These are phyloP conservation scores for Drosophila sulfurigaster DNA, from an alignment of 1,140 invertebrate genomes.

Conservation along the genomic window DNA sequence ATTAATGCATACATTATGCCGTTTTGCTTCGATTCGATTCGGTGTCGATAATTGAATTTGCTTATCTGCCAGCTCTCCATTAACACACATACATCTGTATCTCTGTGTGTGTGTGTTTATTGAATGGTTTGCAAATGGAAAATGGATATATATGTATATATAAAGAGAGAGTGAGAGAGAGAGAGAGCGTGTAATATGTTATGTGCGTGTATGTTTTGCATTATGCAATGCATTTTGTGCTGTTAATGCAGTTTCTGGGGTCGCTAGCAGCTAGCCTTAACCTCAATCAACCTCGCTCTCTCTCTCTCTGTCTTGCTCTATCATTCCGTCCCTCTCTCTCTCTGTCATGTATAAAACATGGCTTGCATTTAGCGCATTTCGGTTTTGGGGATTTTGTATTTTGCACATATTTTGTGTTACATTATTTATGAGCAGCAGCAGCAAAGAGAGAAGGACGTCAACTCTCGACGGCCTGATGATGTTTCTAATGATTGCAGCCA, in stretches of 20 bases:
- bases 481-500: slow-evolving; percentile 51
- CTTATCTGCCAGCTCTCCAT: slow-evolving; percentile 40
- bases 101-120: slow-evolving; percentile 15
- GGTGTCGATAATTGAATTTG: slow-evolving; percentile 49
- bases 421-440: slow-evolving; percentile 49
- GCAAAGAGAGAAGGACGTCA: slow-evolving; percentile 31
- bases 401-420: slow-evolving; percentile 36
- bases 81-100: slow-evolving; percentile 3
- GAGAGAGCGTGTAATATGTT: slow-evolving; percentile 4
- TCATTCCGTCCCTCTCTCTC: not conserved
- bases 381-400: slow-evolving; percentile 51
- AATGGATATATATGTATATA: not conserved
- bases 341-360: slow-evolving; percentile 51
- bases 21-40: slow-evolving; percentile 8
- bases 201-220: slow-evolving; percentile 29
- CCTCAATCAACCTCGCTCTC: slow-evolving; percentile 7
- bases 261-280: slow-evolving; percentile 9
- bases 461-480: slow-evolving; percentile 46
- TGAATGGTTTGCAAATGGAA: slow-evolving; percentile 29
- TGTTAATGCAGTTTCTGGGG: slow-evolving; percentile 47
- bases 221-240: slow-evolving; percentile 49
- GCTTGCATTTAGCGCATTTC: slow-evolving; percentile 52
- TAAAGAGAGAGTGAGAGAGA: no score
- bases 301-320: not conserved
- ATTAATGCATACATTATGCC: slow-evolving; percentile 35